These are phyloP conservation scores for Temnothorax ravouxi DNA, from an alignment of 2,888 invertebrate species.

Conservation along the genomic window DNA sequence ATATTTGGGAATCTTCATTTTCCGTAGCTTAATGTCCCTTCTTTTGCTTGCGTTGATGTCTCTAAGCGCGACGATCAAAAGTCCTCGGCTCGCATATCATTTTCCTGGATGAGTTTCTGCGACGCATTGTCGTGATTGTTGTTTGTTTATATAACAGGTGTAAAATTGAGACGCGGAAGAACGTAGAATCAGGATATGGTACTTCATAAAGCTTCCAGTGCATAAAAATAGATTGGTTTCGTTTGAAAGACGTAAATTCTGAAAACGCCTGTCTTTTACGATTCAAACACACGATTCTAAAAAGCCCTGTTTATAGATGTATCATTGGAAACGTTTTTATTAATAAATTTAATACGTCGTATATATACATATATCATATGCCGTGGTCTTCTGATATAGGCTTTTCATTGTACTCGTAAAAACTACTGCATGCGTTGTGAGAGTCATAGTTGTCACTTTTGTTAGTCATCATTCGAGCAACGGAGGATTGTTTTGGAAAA, in stretches of 20 bases:
- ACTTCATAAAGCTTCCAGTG: slow-evolving; percentile 45
- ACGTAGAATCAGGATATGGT: neutral
- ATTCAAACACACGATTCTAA: slow-evolving; percentile 74
- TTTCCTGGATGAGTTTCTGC: neutral
- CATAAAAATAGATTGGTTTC: slow-evolving; percentile 72
- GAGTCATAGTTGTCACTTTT: slow-evolving; percentile 71
- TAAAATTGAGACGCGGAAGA: neutral
- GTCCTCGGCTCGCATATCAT: neutral
- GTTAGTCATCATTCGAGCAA: slow-evolving; percentile 44
- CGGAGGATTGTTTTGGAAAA: slow-evolving; percentile 43
- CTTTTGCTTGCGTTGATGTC: slow-evolving; percentile 44
- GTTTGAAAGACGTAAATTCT: slow-evolving; percentile 59
- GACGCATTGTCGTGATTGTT: neutral
- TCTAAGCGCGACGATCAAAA: slow-evolving; percentile 12
- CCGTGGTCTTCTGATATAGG: slow-evolving; percentile 1
- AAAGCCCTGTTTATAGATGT: slow-evolving; percentile 78
- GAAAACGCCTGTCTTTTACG: slow-evolving; percentile 74
- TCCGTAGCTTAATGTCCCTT: neutral
- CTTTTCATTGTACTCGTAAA: slow-evolving; percentile 72
- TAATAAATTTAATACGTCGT: slow-evolving; percentile 77
- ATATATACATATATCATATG: slow-evolving; percentile 18
- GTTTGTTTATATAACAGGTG: neutral
- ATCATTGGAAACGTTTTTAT: slow-evolving; percentile 78
- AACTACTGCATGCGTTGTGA: slow-evolving; percentile 67
- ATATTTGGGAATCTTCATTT: neutral